These are phyloP conservation scores for Thymelicus sylvestris DNA, from an alignment of 2,888 invertebrate species.

Conservation along the genomic window DNA sequence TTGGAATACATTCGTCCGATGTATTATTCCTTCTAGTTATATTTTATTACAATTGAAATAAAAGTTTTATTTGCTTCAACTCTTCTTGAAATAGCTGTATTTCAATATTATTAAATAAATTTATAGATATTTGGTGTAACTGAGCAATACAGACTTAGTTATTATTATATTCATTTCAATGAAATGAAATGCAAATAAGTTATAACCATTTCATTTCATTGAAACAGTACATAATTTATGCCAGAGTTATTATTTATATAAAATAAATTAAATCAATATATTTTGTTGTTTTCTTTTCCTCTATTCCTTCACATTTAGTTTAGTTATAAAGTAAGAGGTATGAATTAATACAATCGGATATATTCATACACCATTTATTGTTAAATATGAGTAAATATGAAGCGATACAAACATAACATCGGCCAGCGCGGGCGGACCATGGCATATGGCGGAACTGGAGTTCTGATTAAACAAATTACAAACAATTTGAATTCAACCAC, in stretches of 20 bases:
- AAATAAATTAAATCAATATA: conserved; percentile 28
- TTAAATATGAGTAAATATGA: conserved; percentile 58
- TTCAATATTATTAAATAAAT: neutral
- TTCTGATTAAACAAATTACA: too few relatives aligned
- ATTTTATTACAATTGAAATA: conserved; percentile 10
- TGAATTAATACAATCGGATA: conserved; percentile 40
- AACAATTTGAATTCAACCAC: too few relatives aligned
- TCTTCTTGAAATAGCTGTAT: neutral
- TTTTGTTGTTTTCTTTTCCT: neutral
- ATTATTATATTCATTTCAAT: conserved; percentile 14
- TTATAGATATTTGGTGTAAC: conserved; percentile 17
- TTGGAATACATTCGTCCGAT: conserved; percentile 20
- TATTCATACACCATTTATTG: conserved; percentile 75
- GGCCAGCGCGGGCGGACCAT: neutral
- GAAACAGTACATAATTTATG: conserved; percentile 24
- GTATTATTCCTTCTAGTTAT: conserved; percentile 17
- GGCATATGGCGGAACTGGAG: too few relatives aligned
- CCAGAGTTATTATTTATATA: conserved; percentile 36
- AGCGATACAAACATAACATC: conserved; percentile 62
- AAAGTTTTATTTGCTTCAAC: conserved; percentile 1
- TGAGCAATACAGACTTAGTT: conserved; percentile 26
- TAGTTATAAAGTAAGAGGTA: too few relatives aligned
- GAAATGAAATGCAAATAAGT: too few relatives aligned
- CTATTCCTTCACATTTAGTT: too few relatives aligned
- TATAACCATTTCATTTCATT: too few relatives aligned